Percentiles rank a stretch among this genome's conserved stretches.
Evolutionary conservation across 2,888 invertebrate genomes (phyloP).

Genomic region (Atherix ibis): DNA sequence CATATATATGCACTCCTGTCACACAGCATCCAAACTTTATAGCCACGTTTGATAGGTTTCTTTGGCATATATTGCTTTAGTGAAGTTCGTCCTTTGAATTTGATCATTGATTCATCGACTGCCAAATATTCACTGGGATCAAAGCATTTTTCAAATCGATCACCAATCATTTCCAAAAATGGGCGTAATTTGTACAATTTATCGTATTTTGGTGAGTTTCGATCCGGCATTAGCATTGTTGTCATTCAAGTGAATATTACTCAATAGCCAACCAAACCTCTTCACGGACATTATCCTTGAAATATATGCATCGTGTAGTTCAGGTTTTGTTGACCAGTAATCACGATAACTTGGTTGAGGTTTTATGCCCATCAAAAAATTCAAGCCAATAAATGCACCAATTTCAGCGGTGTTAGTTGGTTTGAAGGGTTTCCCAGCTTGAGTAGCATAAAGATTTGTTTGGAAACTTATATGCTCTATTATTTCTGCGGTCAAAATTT

Average conservation of each 20-base stretch:
- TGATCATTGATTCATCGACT: conserved; percentile 1
- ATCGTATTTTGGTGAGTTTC: not conserved
- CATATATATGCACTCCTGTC: no score
- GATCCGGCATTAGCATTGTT: not conserved
- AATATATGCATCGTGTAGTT: conserved; percentile 3
- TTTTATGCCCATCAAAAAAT: conserved; percentile 2
- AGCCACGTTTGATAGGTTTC: not conserved
- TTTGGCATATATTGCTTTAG: conserved; percentile 1
- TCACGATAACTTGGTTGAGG: not conserved
- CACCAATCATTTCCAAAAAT: conserved; percentile 1
- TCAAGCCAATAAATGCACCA: not conserved
- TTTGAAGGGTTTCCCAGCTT: conserved; percentile 2
- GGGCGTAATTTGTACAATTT: not conserved
- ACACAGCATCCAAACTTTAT: conserved; percentile 1
- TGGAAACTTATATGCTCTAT: conserved; percentile 1
- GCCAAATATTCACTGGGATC: conserved; percentile 1
- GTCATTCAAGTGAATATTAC: conserved; percentile 4
- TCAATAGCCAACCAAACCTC: conserved; percentile 3
- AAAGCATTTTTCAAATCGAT: conserved; percentile 3
- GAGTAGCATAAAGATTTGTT: conserved; percentile 4
- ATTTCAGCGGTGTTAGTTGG: not conserved
- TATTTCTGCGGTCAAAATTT: not conserved
- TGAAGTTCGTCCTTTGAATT: not conserved
- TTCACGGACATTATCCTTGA: conserved; percentile 2
- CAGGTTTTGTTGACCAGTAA: conserved; percentile 1